A percentile compares a stretch with the other conserved stretches of the same genome.
Conservation (phyloP, 2,888 invertebrate genomes). For the Lepidochitona cinerea region DNA sequence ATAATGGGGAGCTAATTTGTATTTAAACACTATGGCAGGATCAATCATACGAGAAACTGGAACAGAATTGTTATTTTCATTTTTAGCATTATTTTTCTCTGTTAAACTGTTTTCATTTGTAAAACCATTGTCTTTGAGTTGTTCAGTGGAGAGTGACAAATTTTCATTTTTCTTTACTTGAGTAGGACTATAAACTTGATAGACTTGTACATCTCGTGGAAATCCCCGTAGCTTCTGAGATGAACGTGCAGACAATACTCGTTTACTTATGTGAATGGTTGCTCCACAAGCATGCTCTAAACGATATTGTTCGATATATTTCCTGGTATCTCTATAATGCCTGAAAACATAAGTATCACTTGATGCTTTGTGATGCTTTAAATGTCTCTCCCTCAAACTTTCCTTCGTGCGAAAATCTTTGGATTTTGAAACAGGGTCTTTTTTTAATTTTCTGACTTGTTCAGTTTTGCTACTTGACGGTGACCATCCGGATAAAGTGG, state of each 20-base stretch:
- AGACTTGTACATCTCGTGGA: background rate
- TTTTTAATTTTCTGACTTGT: slow-evolving; percentile 31
- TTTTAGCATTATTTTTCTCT: too few relatives aligned
- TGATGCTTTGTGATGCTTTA: background rate
- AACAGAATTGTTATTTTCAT: background rate
- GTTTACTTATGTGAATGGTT: background rate
- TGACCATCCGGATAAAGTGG: too few relatives aligned
- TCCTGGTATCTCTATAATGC: slow-evolving; percentile 40
- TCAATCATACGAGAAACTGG: background rate
- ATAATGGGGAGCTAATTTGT: background rate
- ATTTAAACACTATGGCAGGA: background rate
- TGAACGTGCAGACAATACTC: background rate
- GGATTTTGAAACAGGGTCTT: slow-evolving; percentile 20
- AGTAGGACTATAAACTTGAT: background rate
- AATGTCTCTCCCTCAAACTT: background rate
- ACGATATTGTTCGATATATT: slow-evolving; percentile 46
- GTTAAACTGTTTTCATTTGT: background rate
- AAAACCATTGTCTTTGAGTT: background rate
- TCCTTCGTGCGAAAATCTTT: slow-evolving; percentile 30
- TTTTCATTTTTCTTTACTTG: background rate
- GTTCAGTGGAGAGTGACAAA: background rate
- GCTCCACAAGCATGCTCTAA: slow-evolving; percentile 29
- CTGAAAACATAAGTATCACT: slow-evolving; percentile 39
- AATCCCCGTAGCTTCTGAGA: background rate
- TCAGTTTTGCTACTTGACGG: too few relatives aligned